phyloP scores from a whole-genome alignment of 2,113 vertebrate genomes.

The Urocitellus parryii region DNA sequence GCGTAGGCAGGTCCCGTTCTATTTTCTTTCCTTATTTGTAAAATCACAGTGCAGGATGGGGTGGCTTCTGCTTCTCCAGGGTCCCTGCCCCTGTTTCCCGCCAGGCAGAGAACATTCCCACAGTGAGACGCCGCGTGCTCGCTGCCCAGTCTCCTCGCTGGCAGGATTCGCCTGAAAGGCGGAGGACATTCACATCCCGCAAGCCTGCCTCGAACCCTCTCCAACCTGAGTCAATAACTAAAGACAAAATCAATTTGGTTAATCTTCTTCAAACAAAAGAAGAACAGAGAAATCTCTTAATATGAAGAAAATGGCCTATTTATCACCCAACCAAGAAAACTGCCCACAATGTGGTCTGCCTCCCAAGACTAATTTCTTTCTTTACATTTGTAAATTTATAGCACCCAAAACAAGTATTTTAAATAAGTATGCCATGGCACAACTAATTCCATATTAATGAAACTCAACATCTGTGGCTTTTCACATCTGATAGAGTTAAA shows the following conservation, averaged over 20 bases:
- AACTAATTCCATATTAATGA: constrained; percentile 77
- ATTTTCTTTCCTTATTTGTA: not conserved
- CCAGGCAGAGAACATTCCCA: not conserved
- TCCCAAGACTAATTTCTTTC: constrained; percentile 63
- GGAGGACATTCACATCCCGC: fast-evolving
- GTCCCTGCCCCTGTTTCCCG: not conserved
- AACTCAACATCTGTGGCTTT: constrained; percentile 80
- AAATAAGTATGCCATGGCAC: constrained; percentile 65
- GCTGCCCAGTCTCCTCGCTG: fast-evolving
- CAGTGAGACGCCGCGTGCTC: fast-evolving
- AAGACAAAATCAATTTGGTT: constrained; percentile 70
- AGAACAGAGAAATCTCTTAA: constrained; percentile 70
- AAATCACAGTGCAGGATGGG: not conserved
- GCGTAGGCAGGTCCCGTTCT: fast-evolving
- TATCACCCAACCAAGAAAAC: constrained; percentile 47
- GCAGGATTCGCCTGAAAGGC: fast-evolving
- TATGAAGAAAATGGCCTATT: constrained; percentile 52
- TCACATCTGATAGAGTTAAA: constrained; percentile 84
- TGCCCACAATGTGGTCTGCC: constrained; percentile 3
- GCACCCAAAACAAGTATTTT: constrained; percentile 79
- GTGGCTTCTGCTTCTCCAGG: fast-evolving
- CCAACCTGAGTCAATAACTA: not conserved
- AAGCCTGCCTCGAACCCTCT: fast-evolving
- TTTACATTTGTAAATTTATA: constrained; percentile 72
- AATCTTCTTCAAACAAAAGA: constrained; percentile 71